phyloP scores from a whole-genome alignment of 2,888 invertebrate species.

The Helicoverpa assulta region DNA sequence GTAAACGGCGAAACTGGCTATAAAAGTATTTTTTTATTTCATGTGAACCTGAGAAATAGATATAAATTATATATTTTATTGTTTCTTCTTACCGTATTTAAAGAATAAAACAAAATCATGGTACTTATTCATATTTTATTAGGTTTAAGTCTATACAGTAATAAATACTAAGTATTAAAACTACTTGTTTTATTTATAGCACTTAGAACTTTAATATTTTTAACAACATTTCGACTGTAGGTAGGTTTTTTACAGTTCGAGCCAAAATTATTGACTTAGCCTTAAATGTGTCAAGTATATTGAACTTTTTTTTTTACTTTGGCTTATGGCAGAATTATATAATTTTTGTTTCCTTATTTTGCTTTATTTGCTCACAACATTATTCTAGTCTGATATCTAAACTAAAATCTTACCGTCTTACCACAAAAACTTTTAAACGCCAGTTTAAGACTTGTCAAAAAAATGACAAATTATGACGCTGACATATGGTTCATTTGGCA shows the following conservation, averaged over 20 bases:
- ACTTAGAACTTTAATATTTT: slow-evolving; percentile 32
- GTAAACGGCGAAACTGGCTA: no score
- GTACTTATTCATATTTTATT: slow-evolving; percentile 62
- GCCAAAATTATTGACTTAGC: slow-evolving; percentile 2
- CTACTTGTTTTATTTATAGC: slow-evolving; percentile 53
- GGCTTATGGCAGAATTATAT: no score
- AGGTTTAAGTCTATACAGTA: slow-evolving; percentile 63
- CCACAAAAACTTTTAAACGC: no score
- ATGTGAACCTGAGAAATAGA: neutral
- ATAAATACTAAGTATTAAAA: slow-evolving; percentile 67
- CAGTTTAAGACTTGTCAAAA: no score
- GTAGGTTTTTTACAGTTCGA: neutral
- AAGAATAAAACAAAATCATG: slow-evolving; percentile 30
- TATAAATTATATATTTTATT: neutral
- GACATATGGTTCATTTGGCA: no score
- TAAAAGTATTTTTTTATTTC: neutral
- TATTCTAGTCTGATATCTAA: slow-evolving; percentile 9
- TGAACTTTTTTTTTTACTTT: neutral
- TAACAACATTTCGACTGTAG: neutral
- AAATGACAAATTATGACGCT: no score
- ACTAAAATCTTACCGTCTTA: slow-evolving; percentile 11
- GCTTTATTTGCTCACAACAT: no score
- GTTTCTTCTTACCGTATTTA: neutral
- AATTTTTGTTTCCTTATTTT: neutral
- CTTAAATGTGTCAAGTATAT: neutral